phyloP scores from a whole-genome alignment of 2,797 vertebrate genomes.

The Manis javanica region DNA sequence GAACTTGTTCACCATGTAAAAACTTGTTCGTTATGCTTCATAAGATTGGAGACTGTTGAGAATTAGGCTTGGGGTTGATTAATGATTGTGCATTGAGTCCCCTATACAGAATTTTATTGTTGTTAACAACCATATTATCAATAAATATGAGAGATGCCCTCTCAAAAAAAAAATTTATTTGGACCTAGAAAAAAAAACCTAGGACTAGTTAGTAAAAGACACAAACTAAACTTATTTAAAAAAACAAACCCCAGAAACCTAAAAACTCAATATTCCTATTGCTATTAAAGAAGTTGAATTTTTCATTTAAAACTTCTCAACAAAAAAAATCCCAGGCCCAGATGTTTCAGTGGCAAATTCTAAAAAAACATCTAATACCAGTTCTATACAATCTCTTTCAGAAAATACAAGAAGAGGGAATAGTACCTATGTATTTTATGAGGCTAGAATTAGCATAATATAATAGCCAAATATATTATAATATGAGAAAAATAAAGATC shows the following conservation, averaged over 20 bases:
- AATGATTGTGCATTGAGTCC: too few relatives aligned
- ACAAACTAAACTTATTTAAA: background rate
- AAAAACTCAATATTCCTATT: background rate
- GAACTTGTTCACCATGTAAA: too few relatives aligned
- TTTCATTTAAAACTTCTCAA: background rate
- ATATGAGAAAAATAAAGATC: background rate
- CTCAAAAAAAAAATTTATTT: too few relatives aligned
- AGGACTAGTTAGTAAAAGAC: background rate
- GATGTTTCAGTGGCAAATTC: conserved; percentile 7
- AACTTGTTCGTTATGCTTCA: too few relatives aligned
- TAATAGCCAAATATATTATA: background rate
- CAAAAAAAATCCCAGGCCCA: background rate
- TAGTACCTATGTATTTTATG: background rate
- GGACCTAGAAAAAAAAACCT: too few relatives aligned
- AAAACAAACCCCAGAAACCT: background rate
- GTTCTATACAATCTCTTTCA: background rate
- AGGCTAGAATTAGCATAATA: background rate
- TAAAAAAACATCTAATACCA: background rate
- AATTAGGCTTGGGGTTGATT: too few relatives aligned
- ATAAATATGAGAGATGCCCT: too few relatives aligned
- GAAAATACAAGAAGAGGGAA: background rate
- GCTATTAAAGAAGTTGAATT: background rate
- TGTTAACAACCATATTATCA: too few relatives aligned
- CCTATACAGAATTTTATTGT: too few relatives aligned
- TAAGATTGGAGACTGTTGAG: too few relatives aligned